Conservation (phyloP, 1,140 invertebrate genomes). For the silkworm (Bombyx mori) region ASM3026992v2 NC_085129.1:6696501-6697000, state of each 20-base stretch:
- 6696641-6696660: conserved; percentile 11
- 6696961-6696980: neutral
- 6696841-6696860: conserved; percentile 70
- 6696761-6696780: conserved; percentile 64
- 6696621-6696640: conserved; percentile 11
- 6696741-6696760: conserved; percentile 52
- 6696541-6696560: no score
- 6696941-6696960: conserved; percentile 13
- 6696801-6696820: conserved; percentile 60
- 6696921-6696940: conserved; percentile 2
- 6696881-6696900: conserved; percentile 54
- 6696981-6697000: neutral
- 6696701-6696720: conserved; percentile 53
- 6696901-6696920: conserved; percentile 7
- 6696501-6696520: no score
- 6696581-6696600: no score
- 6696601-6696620: neutral
- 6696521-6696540: no score
- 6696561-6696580: no score
- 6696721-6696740: conserved; percentile 55
- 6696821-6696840: conserved; percentile 67
- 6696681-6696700: conserved; percentile 59
- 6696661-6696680: conserved; percentile 47
- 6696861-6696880: conserved; percentile 37
- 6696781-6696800: conserved; percentile 69